A percentile compares a stretch with the other conserved stretches of the same genome.
These are phyloP conservation scores for Geococcyx californianus DNA, from an alignment of 2,113 vertebrate genomes.

Conservation along the genomic window DNA sequence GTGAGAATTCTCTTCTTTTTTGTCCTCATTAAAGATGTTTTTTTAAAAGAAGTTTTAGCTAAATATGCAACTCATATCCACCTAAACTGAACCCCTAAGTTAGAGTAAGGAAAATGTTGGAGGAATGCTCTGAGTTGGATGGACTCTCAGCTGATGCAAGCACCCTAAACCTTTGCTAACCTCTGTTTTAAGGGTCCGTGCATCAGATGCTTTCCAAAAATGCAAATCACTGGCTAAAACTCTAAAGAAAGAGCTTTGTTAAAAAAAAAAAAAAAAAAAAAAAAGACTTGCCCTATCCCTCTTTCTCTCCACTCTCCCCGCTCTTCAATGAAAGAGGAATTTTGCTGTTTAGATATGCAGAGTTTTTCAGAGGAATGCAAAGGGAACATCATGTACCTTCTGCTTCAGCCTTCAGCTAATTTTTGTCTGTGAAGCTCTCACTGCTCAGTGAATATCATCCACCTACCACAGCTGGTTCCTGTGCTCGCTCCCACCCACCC, in stretches of 20 bases:
- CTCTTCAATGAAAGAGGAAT: neutral
- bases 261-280: neutral
- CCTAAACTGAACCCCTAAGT: neutral
- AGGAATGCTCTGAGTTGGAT: neutral
- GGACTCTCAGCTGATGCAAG: neutral
- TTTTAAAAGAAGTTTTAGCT: neutral
- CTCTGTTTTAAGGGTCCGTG: neutral
- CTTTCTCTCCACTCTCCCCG: fast-evolving
- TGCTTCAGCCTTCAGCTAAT: neutral
- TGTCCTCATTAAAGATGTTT: neutral
- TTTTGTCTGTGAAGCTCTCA: neutral
- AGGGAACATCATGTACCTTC: neutral
- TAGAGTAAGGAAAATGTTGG: neutral
- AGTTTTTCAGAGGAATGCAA: neutral
- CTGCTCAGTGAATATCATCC: neutral
- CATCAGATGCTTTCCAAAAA: neutral
- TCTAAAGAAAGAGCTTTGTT: neutral
- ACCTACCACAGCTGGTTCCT: neutral
- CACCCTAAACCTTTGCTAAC: neutral
- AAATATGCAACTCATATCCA: neutral
- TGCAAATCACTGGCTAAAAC: neutral
- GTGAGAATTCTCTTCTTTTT: neutral
- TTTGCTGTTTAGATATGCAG: neutral
- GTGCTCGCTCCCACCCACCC: neutral
- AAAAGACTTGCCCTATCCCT: too few relatives aligned